Conservation (phyloP, 2,888 invertebrate species). For the Leucozona laternaria region DNA sequence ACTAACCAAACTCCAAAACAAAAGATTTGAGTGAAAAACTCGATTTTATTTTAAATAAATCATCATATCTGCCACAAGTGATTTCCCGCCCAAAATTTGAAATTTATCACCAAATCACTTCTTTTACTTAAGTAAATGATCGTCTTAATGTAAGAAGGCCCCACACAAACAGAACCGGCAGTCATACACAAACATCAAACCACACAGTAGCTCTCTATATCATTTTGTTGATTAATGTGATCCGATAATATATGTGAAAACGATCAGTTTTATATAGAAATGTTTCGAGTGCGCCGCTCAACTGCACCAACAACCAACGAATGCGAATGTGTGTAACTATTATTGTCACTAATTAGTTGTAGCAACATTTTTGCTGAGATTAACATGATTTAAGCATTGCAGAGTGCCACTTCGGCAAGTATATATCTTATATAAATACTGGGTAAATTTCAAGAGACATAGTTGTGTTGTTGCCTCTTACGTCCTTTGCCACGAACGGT, state of each 20-base stretch:
- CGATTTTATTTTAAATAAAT: slow-evolving; percentile 41
- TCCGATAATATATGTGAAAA: slow-evolving; percentile 73
- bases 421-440: slow-evolving; percentile 30
- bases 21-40: slow-evolving; percentile 55
- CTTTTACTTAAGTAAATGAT: slow-evolving; percentile 37
- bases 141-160: slow-evolving; percentile 17
- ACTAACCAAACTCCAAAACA: no score
- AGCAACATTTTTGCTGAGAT: slow-evolving; percentile 71
- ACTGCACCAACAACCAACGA: slow-evolving; percentile 11
- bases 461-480: slow-evolving; percentile 17
- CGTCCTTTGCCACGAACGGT: slow-evolving; percentile 18
- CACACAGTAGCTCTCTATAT: slow-evolving; percentile 51
- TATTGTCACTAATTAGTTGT: slow-evolving; percentile 73
- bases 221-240: slow-evolving; percentile 68
- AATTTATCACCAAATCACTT: slow-evolving; percentile 53
- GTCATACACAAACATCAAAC: slow-evolving; percentile 3
- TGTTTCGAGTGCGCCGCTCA: slow-evolving; percentile 27
- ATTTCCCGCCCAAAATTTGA: slow-evolving; percentile 20
- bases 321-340: slow-evolving; percentile 54
- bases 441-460: slow-evolving; percentile 40
- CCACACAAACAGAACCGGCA: slow-evolving; percentile 24
- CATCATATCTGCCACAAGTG: slow-evolving; percentile 36
- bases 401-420: slow-evolving; percentile 35
- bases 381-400: slow-evolving; percentile 71
- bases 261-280: slow-evolving; percentile 61